Evolutionary conservation across 1,140 invertebrate genomes (phyloP).

Genomic region (Trialeurodes vaporariorum): DNA sequence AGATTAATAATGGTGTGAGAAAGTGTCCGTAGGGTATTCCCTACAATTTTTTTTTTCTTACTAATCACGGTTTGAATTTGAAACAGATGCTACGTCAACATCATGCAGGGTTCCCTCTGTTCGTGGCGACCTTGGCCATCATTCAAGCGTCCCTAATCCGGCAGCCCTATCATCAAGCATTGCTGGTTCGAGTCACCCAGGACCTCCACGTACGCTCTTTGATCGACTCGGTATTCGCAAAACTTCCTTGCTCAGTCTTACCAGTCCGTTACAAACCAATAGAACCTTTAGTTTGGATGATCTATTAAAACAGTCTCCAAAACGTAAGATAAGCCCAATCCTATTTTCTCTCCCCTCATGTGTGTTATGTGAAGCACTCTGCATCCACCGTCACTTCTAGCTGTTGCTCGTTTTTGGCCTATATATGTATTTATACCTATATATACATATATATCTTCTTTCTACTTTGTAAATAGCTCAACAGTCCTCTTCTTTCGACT

Average conservation of each 20-base stretch:
- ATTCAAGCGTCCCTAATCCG: slow-evolving; percentile 5
- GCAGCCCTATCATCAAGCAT: neutral
- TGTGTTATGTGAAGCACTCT: slow-evolving; percentile 11
- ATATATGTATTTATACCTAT: slow-evolving; percentile 3
- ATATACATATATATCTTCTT: too few species aligned
- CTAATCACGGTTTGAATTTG: too few species aligned
- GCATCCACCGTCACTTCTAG: neutral
- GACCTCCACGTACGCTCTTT: slow-evolving; percentile 48
- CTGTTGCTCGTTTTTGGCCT: neutral
- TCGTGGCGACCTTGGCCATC: slow-evolving; percentile 21
- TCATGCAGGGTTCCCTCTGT: slow-evolving; percentile 11
- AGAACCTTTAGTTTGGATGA: slow-evolving; percentile 71
- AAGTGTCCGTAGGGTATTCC: too few species aligned
- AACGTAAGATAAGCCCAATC: slow-evolving; percentile 45
- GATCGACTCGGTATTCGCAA: slow-evolving; percentile 65
- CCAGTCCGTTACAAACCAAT: slow-evolving; percentile 42
- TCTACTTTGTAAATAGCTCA: too few species aligned
- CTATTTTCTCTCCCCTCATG: slow-evolving; percentile 3
- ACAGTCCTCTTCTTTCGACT: too few species aligned
- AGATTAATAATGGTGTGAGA: too few species aligned
- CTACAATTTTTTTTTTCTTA: too few species aligned
- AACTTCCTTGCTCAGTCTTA: slow-evolving; percentile 60
- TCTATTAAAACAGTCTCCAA: slow-evolving; percentile 56
- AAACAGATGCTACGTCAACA: slow-evolving; percentile 11
- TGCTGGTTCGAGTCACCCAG: slow-evolving; percentile 13